A percentile compares a stretch with the other conserved stretches of the same genome.
These are phyloP conservation scores for Callaeas wilsoni DNA, from an alignment of 2,113 vertebrate species.

Conservation along the genomic window DNA sequence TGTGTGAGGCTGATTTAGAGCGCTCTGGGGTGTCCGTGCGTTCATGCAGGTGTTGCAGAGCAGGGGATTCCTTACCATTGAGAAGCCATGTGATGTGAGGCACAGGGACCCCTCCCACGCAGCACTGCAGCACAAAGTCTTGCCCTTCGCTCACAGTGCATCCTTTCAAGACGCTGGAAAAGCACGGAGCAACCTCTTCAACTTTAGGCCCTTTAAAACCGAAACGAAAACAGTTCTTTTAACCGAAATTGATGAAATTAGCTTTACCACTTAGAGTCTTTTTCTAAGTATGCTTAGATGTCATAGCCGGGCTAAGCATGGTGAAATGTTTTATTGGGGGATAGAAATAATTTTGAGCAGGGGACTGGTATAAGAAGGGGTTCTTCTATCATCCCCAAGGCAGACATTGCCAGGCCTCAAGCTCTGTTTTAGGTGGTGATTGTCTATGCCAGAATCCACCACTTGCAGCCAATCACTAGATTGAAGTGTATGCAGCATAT, in stretches of 20 bases:
- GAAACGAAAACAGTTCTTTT: slow-evolving; percentile 4
- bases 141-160: slow-evolving; percentile 77
- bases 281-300: not conserved
- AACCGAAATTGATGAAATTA: not conserved
- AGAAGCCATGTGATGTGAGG: slow-evolving; percentile 81
- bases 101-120: slow-evolving; percentile 69
- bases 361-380: not conserved
- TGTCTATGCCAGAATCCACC: not conserved
- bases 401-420: not conserved
- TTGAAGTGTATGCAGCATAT: not conserved
- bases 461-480: not conserved
- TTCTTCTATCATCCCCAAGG: not conserved
- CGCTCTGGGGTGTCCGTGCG: not conserved
- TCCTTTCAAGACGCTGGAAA: slow-evolving; percentile 73
- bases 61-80: slow-evolving; percentile 76
- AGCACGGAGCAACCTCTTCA: slow-evolving; percentile 68
- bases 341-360: not conserved
- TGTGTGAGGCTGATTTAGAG: not conserved
- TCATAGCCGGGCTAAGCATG: not conserved
- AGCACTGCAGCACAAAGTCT: slow-evolving; percentile 79
- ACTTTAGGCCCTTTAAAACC: slow-evolving; percentile 52
- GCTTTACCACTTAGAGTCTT: not conserved
- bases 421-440: not conserved
- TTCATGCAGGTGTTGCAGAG: not conserved
- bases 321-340: not conserved